phyloP scores from a whole-genome alignment of 2,797 vertebrate species.

The Crenuchus spilurus region DNA sequence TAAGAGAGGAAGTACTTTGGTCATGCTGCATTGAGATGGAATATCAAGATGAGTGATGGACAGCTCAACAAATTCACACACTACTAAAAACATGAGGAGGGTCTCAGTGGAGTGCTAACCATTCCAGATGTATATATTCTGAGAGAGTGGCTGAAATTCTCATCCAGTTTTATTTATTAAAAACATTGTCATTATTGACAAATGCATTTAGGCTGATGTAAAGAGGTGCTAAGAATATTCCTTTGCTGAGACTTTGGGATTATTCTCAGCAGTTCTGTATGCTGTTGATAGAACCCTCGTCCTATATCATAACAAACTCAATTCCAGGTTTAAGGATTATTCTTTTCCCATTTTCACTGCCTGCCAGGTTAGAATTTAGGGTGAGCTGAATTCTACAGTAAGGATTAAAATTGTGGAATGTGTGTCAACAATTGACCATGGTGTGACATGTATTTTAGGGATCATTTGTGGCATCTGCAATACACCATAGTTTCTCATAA shows the following conservation, averaged over 20 bases:
- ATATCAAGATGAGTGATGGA: slow-evolving; percentile 11
- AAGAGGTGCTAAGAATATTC: too few relatives aligned
- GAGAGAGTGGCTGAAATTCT: neutral
- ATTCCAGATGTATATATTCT: neutral
- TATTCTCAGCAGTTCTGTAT: neutral
- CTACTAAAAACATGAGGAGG: neutral
- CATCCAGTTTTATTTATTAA: slow-evolving; percentile 23
- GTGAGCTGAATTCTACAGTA: neutral
- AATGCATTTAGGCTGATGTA: neutral
- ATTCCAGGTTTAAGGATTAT: neutral
- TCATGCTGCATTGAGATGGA: slow-evolving; percentile 6
- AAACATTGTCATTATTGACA: slow-evolving; percentile 2
- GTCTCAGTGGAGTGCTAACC: neutral
- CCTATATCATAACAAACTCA: neutral
- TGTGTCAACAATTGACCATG: neutral
- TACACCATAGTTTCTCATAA: neutral
- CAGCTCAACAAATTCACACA: neutral
- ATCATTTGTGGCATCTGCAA: slow-evolving; percentile 8
- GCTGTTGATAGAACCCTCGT: too few relatives aligned
- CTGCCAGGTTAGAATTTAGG: neutral
- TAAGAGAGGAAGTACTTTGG: slow-evolving; percentile 23
- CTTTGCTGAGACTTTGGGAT: too few relatives aligned
- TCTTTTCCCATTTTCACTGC: neutral
- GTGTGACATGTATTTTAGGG: neutral
- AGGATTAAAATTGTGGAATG: neutral